Evolutionary conservation across 2,888 invertebrate genomes (phyloP).

Genomic region (Pachliopta kotzebuea): DNA sequence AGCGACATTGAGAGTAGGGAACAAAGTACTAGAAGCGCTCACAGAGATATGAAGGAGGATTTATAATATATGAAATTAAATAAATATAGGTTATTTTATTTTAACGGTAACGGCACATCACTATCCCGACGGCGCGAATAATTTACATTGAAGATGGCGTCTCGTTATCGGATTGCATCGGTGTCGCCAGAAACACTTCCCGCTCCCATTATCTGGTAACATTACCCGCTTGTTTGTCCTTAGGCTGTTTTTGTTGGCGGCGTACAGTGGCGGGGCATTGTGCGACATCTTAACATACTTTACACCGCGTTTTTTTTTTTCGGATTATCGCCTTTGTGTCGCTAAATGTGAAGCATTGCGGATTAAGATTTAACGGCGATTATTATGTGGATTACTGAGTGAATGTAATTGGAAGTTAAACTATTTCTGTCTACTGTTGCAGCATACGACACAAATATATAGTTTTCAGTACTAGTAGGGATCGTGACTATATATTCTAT

Average conservation of each 20-base stretch:
- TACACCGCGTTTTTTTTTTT: conserved; percentile 24
- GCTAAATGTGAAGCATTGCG: conserved; percentile 30
- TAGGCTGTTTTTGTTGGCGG: conserved; percentile 32
- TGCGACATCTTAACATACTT: conserved; percentile 28
- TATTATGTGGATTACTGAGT: too few species aligned
- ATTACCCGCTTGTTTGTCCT: conserved; percentile 46
- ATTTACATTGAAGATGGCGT: conserved; percentile 29
- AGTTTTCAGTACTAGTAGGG: too few species aligned
- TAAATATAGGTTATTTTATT: background rate
- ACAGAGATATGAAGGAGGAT: too few species aligned
- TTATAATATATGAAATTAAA: too few species aligned
- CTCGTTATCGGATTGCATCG: conserved; percentile 47
- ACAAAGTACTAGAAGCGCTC: too few species aligned
- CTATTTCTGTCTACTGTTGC: too few species aligned
- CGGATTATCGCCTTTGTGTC: conserved; percentile 33
- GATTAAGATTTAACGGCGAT: conserved; percentile 11
- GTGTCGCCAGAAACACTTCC: conserved; percentile 59
- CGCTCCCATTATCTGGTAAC: conserved; percentile 55
- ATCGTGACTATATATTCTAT: too few species aligned
- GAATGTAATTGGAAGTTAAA: too few species aligned
- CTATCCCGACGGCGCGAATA: conserved; percentile 23
- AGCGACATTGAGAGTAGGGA: too few species aligned
- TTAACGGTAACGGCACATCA: conserved; percentile 1
- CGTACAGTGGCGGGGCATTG: conserved; percentile 28
- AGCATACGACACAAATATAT: too few species aligned